Evolutionary conservation across 2,797 vertebrate genomes (phyloP).

Genomic region (Percopsis omiscomaycus): DNA sequence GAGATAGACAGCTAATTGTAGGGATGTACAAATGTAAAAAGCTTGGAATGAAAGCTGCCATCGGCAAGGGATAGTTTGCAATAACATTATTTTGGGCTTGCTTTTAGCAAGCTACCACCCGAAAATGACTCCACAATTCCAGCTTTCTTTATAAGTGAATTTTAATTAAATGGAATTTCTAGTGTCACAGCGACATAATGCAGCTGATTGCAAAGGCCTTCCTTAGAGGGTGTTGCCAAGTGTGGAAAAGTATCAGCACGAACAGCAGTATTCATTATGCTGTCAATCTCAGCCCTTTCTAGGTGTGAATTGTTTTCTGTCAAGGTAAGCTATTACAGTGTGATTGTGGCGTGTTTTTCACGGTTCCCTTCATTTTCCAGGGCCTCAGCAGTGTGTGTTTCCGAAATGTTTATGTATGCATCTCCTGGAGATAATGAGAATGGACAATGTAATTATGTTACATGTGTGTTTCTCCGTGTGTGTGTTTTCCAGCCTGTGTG

Average conservation of each 20-base stretch:
- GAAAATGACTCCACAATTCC: slow-evolving; percentile 26
- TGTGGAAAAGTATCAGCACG: slow-evolving; percentile 41
- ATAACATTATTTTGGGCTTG: slow-evolving; percentile 5
- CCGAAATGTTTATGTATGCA: slow-evolving; percentile 18
- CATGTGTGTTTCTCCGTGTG: slow-evolving; percentile 7
- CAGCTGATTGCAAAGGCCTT: slow-evolving; percentile 31
- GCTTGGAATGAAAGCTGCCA: background rate
- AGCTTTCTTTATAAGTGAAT: slow-evolving; percentile 14
- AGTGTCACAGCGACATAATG: slow-evolving; percentile 32
- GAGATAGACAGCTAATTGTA: background rate
- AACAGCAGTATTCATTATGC: slow-evolving; percentile 54
- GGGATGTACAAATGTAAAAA: too few species aligned
- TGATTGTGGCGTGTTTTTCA: slow-evolving; percentile 17
- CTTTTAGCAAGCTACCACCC: slow-evolving; percentile 26
- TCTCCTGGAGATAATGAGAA: slow-evolving; percentile 22
- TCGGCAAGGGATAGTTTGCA: slow-evolving; percentile 19
- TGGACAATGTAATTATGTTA: slow-evolving; percentile 13
- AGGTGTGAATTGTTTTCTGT: slow-evolving; percentile 44
- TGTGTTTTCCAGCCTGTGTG: slow-evolving; percentile 26
- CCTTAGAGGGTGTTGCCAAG: slow-evolving; percentile 51
- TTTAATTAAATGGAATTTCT: slow-evolving; percentile 20
- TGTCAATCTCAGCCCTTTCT: slow-evolving; percentile 52
- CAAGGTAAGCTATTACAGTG: slow-evolving; percentile 41
- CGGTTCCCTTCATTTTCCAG: slow-evolving; percentile 10
- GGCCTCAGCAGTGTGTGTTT: slow-evolving; percentile 27